Conservation (phyloP, 2,113 vertebrate genomes). For the Garra rufa region DNA sequence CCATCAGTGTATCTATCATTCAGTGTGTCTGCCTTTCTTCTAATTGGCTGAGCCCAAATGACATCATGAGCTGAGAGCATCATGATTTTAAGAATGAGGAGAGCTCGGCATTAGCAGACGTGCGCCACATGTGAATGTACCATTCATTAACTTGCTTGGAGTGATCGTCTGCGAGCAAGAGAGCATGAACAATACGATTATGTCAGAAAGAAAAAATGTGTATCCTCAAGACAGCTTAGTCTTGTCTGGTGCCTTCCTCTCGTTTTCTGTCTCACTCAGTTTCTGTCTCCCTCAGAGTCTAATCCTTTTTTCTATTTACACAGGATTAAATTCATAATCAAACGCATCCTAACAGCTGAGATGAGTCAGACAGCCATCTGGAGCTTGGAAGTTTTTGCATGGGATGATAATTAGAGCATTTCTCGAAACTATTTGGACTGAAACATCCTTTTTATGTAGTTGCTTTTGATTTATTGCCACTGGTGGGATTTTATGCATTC, state of each 20-base stretch:
- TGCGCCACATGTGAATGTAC: background rate
- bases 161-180: conserved; percentile 20
- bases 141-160: background rate
- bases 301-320: conserved; percentile 38
- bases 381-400: conserved; percentile 24
- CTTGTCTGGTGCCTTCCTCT: conserved; percentile 7
- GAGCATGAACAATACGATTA: conserved; percentile 27
- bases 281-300: conserved; percentile 10
- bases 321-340: conserved; percentile 35
- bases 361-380: conserved; percentile 22
- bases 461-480: background rate
- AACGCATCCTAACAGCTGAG: conserved; percentile 24
- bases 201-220: conserved; percentile 11
- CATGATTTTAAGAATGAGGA: background rate
- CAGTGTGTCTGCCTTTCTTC: background rate
- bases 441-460: background rate
- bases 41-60: background rate
- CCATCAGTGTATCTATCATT: background rate
- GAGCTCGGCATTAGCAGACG: background rate
- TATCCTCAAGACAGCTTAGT: conserved; percentile 33
- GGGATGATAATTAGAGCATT: conserved; percentile 8
- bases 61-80: background rate
- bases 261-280: background rate
- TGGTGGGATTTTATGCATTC: background rate
- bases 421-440: conserved; percentile 2